These are phyloP conservation scores for Drosophila lutescens DNA, from an alignment of 2,888 invertebrate species.

Conservation along the genomic window DNA sequence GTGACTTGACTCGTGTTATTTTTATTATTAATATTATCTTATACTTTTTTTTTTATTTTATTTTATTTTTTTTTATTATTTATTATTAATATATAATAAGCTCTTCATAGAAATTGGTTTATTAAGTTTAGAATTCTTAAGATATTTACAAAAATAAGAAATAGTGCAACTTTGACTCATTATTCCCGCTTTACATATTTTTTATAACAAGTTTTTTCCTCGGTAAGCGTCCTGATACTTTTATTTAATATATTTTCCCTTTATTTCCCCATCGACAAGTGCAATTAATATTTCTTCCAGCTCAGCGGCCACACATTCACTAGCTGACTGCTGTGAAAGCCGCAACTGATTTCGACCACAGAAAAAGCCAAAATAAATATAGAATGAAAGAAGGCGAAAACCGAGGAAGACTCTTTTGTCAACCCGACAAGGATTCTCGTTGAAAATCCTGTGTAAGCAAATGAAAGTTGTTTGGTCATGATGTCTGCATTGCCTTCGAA, in stretches of 20 bases:
- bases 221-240: neutral
- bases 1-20: too few relatives aligned
- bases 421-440: conserved; percentile 28
- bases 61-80: too few relatives aligned
- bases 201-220: neutral
- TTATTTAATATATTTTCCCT: neutral
- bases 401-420: conserved; percentile 20
- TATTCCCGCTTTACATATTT: neutral
- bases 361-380: conserved; percentile 20
- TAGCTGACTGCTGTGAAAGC: conserved; percentile 6
- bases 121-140: too few relatives aligned
- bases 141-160: too few relatives aligned
- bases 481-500: conserved; percentile 39
- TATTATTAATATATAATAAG: too few relatives aligned
- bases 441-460: conserved; percentile 34
- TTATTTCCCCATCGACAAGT: neutral
- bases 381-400: conserved; percentile 12
- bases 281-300: conserved; percentile 5
- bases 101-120: too few relatives aligned
- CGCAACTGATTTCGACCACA: conserved; percentile 12
- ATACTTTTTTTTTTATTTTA: too few relatives aligned
- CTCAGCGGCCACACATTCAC: conserved; percentile 1
- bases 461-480: conserved; percentile 49
- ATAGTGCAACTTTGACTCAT: too few relatives aligned
- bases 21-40: too few relatives aligned